Conservation (phyloP, 2,797 vertebrate genomes). For the Parauchenoglanis punctatus region DNA sequence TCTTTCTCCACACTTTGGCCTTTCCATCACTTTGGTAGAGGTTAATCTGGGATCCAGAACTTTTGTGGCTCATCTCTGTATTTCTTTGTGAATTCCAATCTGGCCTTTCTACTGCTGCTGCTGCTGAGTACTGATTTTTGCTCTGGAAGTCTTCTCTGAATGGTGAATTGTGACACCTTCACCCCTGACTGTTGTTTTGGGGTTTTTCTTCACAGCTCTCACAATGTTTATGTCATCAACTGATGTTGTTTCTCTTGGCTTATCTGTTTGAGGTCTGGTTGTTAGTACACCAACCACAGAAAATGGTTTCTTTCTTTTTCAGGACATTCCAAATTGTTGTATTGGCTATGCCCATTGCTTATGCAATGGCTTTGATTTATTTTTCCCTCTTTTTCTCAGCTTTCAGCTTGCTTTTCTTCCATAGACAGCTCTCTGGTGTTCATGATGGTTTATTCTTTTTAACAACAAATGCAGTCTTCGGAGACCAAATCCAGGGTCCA, state of each 20-base stretch:
- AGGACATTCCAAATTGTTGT: constrained; percentile 1
- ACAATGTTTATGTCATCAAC: constrained; percentile 1
- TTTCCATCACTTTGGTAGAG: no score
- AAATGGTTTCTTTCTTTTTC: background rate
- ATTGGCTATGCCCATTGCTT: background rate
- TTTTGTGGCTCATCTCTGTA: no score
- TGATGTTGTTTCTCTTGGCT: background rate
- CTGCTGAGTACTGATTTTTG: background rate
- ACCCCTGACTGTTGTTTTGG: background rate
- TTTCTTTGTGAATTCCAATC: background rate
- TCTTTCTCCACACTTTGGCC: no score
- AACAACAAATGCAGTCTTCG: background rate
- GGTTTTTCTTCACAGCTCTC: background rate
- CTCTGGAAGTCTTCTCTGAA: background rate
- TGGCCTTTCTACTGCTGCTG: background rate
- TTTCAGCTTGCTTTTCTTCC: background rate
- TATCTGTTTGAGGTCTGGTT: background rate
- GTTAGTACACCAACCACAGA: constrained; percentile 3
- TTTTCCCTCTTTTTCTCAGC: background rate
- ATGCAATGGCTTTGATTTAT: background rate
- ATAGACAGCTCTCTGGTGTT: background rate
- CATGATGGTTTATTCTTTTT: background rate
- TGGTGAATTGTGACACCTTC: background rate
- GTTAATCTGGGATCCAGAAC: no score
- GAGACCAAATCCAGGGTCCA: background rate